Percentiles rank a stretch among this genome's conserved stretches.
Conservation (phyloP, 1,140 invertebrate species). For the Venturia canescens region DNA sequence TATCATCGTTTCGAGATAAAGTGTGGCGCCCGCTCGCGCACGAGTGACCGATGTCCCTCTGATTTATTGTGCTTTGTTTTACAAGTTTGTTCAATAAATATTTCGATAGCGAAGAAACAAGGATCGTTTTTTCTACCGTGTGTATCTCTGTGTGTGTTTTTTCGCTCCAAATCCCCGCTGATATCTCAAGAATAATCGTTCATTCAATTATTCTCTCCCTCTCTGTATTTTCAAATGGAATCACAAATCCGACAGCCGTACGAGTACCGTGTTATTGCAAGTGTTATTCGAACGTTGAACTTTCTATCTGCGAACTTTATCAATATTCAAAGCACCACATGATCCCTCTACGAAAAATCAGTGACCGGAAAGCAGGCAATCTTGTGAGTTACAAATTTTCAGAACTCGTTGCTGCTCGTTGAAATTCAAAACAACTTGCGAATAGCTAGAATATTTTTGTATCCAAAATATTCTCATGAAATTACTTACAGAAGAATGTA, state of each 20-base stretch:
- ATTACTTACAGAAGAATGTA: background rate
- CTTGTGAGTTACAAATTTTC: no score
- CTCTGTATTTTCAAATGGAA: background rate
- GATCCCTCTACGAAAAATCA: no score
- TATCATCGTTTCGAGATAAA: conserved; percentile 41
- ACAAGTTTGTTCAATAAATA: conserved; percentile 32
- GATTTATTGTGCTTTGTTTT: conserved; percentile 13
- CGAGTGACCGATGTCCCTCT: conserved; percentile 6
- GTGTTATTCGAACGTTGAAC: no score
- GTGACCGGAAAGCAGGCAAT: no score
- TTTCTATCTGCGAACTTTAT: no score
- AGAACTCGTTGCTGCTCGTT: no score
- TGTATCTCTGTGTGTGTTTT: background rate
- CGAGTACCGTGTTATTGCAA: no score
- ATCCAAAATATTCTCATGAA: background rate
- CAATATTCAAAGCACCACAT: no score
- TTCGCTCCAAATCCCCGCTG: background rate
- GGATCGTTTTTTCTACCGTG: background rate
- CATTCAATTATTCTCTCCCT: background rate
- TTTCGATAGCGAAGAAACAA: conserved; percentile 25
- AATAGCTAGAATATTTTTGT: background rate
- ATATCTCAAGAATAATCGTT: conserved; percentile 26
- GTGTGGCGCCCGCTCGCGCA: conserved; percentile 8
- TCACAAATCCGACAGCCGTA: no score
- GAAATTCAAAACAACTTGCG: no score